phyloP scores from a whole-genome alignment of 2,113 vertebrate species.

The Macaca mulatta region DNA sequence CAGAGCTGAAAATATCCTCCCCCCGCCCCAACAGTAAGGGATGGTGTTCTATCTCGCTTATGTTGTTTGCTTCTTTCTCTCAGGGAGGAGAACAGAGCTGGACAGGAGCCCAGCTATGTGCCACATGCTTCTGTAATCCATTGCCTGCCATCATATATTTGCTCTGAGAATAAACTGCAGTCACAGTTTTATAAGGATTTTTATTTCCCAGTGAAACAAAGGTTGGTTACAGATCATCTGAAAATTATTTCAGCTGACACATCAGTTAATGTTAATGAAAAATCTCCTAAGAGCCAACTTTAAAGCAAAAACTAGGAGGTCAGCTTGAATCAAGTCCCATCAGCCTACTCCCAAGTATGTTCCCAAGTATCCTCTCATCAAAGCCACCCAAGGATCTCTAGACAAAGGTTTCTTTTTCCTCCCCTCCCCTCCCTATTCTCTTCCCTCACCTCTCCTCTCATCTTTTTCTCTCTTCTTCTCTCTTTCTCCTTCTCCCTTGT shows the following conservation, averaged over 20 bases:
- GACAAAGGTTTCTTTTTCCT: neutral
- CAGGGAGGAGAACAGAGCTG: constrained; percentile 54
- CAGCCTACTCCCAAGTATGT: neutral
- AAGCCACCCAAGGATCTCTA: neutral
- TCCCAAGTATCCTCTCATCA: neutral
- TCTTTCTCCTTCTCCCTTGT: no score
- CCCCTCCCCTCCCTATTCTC: neutral
- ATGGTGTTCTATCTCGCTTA: constrained; percentile 54
- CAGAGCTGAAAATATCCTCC: constrained; percentile 63
- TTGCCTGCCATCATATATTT: constrained; percentile 45
- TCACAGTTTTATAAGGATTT: constrained; percentile 31
- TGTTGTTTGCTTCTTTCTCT: constrained; percentile 69
- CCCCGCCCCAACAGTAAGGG: neutral
- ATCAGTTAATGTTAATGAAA: constrained; percentile 34
- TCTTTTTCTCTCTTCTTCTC: neutral
- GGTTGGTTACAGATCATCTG: constrained; percentile 21
- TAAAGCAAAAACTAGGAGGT: neutral
- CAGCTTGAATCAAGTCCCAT: neutral
- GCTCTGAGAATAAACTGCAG: constrained; percentile 66
- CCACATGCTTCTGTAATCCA: constrained; percentile 25
- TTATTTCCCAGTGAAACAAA: constrained; percentile 51
- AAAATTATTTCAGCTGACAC: constrained; percentile 39
- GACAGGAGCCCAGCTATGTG: constrained; percentile 69
- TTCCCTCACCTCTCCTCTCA: no score
- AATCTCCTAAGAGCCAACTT: neutral